These are phyloP conservation scores for Simalia tracyae DNA, from an alignment of 2,797 vertebrate genomes.

Conservation along the genomic window DNA sequence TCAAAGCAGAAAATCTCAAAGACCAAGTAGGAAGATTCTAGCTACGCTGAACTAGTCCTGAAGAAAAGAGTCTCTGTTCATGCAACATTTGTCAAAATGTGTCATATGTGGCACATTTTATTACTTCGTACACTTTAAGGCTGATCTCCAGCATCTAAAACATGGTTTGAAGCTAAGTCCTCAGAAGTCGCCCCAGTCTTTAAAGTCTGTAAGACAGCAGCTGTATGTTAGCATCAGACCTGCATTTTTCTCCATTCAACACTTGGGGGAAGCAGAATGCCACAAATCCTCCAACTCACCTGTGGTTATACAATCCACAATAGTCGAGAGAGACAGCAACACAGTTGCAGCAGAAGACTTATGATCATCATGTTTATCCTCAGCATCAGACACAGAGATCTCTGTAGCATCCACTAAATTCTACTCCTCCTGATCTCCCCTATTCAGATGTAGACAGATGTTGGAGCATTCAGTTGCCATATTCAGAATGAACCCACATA, in stretches of 20 bases:
- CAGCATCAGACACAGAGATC: not conserved
- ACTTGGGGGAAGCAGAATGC: constrained; percentile 17
- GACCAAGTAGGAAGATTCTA: no score
- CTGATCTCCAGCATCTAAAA: not conserved
- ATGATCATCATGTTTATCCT: not conserved
- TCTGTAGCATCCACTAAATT: not conserved
- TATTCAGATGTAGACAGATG: not conserved
- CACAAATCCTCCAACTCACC: not conserved
- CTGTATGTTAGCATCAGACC: not conserved
- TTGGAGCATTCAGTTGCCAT: not conserved
- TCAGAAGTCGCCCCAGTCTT: not conserved
- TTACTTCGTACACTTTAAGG: not conserved
- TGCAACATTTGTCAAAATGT: not conserved
- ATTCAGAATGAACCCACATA: not conserved
- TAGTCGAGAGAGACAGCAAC: not conserved
- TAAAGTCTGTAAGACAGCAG: not conserved
- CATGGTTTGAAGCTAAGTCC: not conserved
- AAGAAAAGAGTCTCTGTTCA: not conserved
- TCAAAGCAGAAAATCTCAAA: not conserved
- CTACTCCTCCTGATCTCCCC: not conserved
- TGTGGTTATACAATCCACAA: not conserved
- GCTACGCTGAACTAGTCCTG: not conserved
- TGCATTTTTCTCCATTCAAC: not conserved
- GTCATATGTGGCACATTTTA: not conserved
- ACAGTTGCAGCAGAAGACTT: not conserved